Base-by-base conservation (phyloP, 2,888 invertebrate genomes). In the Megaustenia siamemsis region DNA sequence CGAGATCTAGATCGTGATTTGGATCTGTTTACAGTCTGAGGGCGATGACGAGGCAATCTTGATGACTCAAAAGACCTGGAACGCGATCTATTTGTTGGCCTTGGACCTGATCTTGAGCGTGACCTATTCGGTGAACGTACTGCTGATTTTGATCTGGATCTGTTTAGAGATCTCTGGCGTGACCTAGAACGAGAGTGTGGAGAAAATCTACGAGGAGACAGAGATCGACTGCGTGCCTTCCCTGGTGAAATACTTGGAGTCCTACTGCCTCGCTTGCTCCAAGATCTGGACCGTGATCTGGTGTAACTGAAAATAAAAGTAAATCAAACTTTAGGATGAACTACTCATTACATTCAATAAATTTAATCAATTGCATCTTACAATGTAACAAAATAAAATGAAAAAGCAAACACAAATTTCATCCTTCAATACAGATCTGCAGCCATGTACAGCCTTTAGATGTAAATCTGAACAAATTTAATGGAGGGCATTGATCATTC, bases 1-100 rank as follows among this genome's bases (percentile, higher is more conserved):
- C 82, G 38, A n/a, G 82, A 82, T 73, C 82, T 49, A 32, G 83
- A 83, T 15, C 68, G 76, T 24, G 83, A 83, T 84, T 76, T 84
- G 1, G 60, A 49, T 49, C 71, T 78, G 45, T n/a, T 35, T 45
- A 53, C 45, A n/a, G 40, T 53, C 60, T 53, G 49, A 40, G 81
- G 68, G 15, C 28, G n/a, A 21, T 24, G 71, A 18, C 60, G 68
- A 32, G 71, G 15, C 12, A 69, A n/a, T 38, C 69, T 83, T 68
- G 66, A 38, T 10, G 53, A 63, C 24, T 69, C 78, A 66, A 56
- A 77, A 32, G 82, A 75, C 12, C 82, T 66, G 49, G 83, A 83
- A 32, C 71, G 77, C 5, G 83, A 78, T 75, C 77, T 78, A 15
- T 28, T 63, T n/a, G 21, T 18, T 40, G 71, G 45, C 28, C 60